Conservation (phyloP, 2,888 invertebrate species). For the Galerucella calmariensis region DNA sequence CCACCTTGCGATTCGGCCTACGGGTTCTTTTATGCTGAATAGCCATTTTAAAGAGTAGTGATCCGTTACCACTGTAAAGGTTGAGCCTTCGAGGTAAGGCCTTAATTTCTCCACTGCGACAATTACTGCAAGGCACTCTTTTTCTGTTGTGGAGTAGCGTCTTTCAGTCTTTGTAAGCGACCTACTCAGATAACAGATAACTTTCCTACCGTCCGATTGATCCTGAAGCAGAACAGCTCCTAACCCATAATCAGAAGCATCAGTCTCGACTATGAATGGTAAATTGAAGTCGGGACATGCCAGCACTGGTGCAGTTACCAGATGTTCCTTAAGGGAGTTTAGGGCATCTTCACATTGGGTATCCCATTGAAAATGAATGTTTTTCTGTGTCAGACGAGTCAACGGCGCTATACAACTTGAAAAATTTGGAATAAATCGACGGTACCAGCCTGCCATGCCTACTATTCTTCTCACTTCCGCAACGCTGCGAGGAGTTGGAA, state of each 20-base stretch:
- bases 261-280: too few species aligned
- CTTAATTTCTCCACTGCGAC: not conserved
- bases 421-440: too few species aligned
- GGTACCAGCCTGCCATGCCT: too few species aligned
- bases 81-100: not conserved
- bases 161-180: too few species aligned
- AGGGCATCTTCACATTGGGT: too few species aligned
- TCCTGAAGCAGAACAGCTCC: conserved; percentile 22
- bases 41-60: conserved; percentile 29
- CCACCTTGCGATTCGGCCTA: conserved; percentile 23
- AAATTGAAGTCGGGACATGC: conserved; percentile 36
- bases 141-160: too few species aligned
- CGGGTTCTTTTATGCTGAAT: conserved; percentile 40
- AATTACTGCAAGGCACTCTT: not conserved
- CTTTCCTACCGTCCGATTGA: conserved; percentile 37
- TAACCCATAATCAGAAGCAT: conserved; percentile 36
- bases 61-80: not conserved
- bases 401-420: too few species aligned
- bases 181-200: conserved; percentile 24
- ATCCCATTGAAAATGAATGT: too few species aligned
- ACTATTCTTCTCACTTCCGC: too few species aligned
- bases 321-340: conserved; percentile 29
- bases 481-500: too few species aligned
- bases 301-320: conserved; percentile 37
- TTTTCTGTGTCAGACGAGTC: too few species aligned